Conservation (phyloP, 2,888 invertebrate species). For the Germaria angustata region DNA sequence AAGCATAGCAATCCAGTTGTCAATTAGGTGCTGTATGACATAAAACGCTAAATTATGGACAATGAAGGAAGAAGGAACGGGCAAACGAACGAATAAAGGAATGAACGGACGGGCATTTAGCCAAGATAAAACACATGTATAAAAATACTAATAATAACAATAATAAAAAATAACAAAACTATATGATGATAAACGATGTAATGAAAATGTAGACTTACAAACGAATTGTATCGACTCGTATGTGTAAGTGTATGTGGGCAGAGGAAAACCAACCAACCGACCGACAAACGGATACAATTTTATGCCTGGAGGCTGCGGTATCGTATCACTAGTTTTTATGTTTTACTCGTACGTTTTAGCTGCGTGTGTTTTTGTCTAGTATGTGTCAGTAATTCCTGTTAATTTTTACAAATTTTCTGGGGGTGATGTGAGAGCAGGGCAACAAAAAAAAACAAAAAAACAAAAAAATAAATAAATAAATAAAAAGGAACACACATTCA, state of each 20-base stretch:
- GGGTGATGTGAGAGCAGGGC: conserved; percentile 69
- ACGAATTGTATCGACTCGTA: background rate
- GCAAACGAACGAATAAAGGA: too few relatives aligned
- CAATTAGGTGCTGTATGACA: conserved; percentile 69
- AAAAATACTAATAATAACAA: conserved; percentile 8
- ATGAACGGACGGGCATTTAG: conserved; percentile 20
- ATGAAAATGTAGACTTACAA: conserved; percentile 11
- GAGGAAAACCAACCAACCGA: conserved; percentile 1
- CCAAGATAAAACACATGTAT: background rate
- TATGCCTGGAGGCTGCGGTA: conserved; percentile 54
- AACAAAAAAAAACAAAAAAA: conserved; percentile 30
- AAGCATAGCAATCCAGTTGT: conserved; percentile 67
- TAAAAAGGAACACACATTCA: conserved; percentile 44
- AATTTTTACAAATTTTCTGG: conserved; percentile 66
- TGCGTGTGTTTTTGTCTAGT: conserved; percentile 40
- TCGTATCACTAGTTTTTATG: conserved; percentile 7
- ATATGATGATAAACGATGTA: conserved; percentile 56
- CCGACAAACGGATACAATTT: conserved; percentile 60
- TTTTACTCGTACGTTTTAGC: conserved; percentile 23
- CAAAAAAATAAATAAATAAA: too few relatives aligned
- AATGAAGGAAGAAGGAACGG: too few relatives aligned
- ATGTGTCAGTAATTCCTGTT: conserved; percentile 47
- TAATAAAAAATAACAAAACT: conserved; percentile 37
- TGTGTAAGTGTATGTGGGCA: background rate
- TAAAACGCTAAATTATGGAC: conserved; percentile 67